A percentile compares a stretch with the other conserved stretches of the same genome.
These are phyloP conservation scores for Microdon myrmicae DNA, from an alignment of 2,888 invertebrate genomes.

Conservation along the genomic window DNA sequence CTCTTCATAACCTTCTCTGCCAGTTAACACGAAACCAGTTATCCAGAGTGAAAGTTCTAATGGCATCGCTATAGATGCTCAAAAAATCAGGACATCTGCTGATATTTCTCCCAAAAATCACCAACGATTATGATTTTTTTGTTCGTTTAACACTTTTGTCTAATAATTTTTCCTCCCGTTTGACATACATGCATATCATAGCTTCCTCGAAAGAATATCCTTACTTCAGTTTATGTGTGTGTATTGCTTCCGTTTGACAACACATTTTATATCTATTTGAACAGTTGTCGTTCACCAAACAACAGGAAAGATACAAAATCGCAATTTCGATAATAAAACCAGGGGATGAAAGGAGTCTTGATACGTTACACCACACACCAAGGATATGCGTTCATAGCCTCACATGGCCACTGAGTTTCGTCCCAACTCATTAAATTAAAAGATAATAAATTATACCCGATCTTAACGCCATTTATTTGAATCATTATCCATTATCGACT, in stretches of 20 bases:
- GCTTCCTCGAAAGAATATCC: too few relatives aligned
- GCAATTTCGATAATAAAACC: constrained; percentile 4
- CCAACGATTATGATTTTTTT: too few relatives aligned
- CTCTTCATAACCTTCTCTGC: too few relatives aligned
- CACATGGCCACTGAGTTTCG: constrained; percentile 34
- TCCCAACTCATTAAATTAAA: constrained; percentile 67
- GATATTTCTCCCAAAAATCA: too few relatives aligned
- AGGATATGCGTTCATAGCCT: background rate
- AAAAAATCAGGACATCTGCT: too few relatives aligned
- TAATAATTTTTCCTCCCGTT: too few relatives aligned
- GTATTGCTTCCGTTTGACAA: constrained; percentile 21
- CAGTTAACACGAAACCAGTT: too few relatives aligned
- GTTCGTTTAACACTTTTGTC: too few relatives aligned
- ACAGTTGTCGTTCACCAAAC: constrained; percentile 24
- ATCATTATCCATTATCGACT: constrained; percentile 49
- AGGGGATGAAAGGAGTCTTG: constrained; percentile 41
- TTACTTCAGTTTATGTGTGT: too few relatives aligned
- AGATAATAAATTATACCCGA: constrained; percentile 65
- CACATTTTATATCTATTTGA: constrained; percentile 31
- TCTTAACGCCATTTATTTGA: constrained; percentile 60
- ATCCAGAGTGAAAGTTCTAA: too few relatives aligned
- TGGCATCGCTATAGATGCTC: too few relatives aligned
- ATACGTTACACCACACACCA: constrained; percentile 3
- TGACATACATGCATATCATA: too few relatives aligned
- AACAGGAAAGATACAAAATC: constrained; percentile 8